Percentiles rank a stretch among this genome's conserved stretches.
Conservation (phyloP, 2,797 vertebrate species). For the Alectoris magna region DNA sequence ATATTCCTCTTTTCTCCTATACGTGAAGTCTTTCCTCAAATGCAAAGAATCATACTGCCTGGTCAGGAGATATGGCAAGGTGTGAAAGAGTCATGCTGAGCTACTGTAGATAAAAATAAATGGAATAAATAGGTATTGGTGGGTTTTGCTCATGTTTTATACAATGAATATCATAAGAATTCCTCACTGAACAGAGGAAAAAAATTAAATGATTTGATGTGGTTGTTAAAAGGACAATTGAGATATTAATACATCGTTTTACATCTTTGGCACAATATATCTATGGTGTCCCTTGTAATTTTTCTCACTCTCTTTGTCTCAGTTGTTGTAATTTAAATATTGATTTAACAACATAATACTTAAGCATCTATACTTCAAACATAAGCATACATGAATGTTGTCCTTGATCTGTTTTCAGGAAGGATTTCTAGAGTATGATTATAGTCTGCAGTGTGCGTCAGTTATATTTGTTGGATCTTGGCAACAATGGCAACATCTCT, state of each 20-base stretch:
- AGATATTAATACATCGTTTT: neutral
- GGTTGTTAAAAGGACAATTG: neutral
- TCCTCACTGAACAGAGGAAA: neutral
- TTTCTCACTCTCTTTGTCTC: neutral
- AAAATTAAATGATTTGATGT: neutral
- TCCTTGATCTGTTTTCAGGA: neutral
- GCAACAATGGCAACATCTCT: neutral
- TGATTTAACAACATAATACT: neutral
- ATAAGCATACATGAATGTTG: neutral
- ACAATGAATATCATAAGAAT: neutral
- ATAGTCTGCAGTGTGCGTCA: neutral
- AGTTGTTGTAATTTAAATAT: neutral
- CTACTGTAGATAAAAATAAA: neutral
- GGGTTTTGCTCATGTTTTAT: neutral
- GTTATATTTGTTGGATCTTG: neutral
- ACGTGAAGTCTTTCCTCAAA: neutral
- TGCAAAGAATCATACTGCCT: neutral
- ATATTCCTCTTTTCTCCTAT: neutral
- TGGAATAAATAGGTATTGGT: neutral
- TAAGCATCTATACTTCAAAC: neutral
- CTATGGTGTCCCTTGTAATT: neutral
- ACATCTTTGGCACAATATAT: neutral
- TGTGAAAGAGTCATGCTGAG: neutral
- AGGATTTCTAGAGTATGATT: conserved; percentile 16
- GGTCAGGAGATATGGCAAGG: conserved; percentile 1